Conservation (phyloP, 2,113 vertebrate species). For the Upupa epops region DNA sequence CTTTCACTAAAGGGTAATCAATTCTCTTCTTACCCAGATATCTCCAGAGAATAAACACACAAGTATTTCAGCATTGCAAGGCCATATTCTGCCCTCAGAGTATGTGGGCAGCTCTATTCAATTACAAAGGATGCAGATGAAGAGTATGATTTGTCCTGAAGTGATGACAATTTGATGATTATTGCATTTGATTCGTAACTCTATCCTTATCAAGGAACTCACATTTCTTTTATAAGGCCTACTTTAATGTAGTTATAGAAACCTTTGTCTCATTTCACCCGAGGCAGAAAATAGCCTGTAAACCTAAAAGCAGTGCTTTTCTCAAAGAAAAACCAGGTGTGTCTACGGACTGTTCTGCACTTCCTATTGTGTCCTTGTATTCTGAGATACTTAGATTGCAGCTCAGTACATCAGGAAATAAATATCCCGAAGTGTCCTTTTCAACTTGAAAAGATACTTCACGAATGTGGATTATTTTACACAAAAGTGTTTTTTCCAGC, state of each 20-base stretch:
- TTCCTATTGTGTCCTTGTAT: background rate
- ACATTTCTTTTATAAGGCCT: background rate
- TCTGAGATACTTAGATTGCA: background rate
- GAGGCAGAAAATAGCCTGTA: background rate
- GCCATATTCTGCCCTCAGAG: constrained; percentile 5
- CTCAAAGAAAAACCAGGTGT: rapidly evolving
- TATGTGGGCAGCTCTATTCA: background rate
- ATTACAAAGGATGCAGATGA: constrained; percentile 29
- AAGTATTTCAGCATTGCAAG: constrained; percentile 6
- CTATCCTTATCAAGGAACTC: background rate
- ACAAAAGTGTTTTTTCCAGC: background rate
- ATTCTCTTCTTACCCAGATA: background rate
- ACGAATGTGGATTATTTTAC: background rate
- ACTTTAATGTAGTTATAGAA: background rate
- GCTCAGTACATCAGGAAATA: background rate
- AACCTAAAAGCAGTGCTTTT: background rate
- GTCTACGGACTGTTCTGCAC: background rate
- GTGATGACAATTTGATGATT: constrained; percentile 50
- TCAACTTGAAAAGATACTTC: background rate
- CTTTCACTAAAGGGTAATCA: background rate
- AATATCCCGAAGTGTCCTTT: background rate
- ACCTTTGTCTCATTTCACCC: background rate
- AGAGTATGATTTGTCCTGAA: constrained; percentile 18
- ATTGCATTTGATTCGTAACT: constrained; percentile 50
- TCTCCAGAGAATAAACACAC: background rate